phyloP scores from a whole-genome alignment of 2,113 vertebrate species.

The Tragelaphus scriptus region DNA sequence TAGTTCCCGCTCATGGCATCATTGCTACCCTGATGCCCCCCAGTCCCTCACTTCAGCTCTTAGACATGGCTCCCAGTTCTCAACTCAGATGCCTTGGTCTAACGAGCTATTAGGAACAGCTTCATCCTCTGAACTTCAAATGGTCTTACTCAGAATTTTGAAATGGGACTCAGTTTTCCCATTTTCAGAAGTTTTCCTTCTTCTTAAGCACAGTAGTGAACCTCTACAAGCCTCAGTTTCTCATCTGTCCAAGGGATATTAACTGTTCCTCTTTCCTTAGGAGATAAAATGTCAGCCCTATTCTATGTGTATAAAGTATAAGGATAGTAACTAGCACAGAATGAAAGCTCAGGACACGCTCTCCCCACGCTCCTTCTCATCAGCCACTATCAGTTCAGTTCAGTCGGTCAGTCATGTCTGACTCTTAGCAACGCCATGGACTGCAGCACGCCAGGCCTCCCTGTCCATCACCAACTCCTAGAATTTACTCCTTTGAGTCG shows the following conservation, averaged over 20 bases:
- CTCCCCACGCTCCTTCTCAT: not conserved
- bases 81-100: not conserved
- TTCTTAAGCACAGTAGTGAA: not conserved
- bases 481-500: not conserved
- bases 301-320: not conserved
- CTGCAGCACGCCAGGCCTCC: not conserved
- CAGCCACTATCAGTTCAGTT: not conserved
- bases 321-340: not conserved
- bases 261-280: not conserved
- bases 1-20: not conserved
- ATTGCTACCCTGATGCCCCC: not conserved
- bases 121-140: not conserved
- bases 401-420: not conserved
- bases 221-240: not conserved
- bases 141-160: not conserved
- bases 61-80: not conserved
- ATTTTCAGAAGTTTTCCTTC: not conserved
- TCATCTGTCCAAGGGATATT: not conserved
- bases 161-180: not conserved
- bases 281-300: not conserved
- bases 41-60: not conserved
- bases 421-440: not conserved
- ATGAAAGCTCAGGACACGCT: fast-evolving
- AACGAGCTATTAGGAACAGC: not conserved
- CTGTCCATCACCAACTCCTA: not conserved